Evolutionary conservation across 2,888 invertebrate species (phyloP).

Genomic region (Morinoia aosen): DNA sequence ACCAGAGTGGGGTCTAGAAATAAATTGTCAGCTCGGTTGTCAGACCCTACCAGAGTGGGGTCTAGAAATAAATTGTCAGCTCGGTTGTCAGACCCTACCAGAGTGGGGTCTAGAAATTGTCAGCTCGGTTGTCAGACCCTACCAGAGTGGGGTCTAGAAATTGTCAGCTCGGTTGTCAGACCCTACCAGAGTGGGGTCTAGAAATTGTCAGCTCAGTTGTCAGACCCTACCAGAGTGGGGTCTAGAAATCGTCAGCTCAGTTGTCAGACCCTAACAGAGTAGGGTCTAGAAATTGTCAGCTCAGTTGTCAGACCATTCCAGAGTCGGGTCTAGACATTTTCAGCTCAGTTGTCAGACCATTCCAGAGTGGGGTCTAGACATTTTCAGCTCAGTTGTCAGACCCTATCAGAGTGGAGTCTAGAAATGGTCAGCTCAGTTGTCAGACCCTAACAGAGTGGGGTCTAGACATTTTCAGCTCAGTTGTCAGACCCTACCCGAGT

Average conservation of each 20-base stretch:
- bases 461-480: background rate
- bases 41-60: slow-evolving; percentile 65
- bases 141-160: background rate
- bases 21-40: background rate
- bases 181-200: slow-evolving; percentile 5
- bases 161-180: background rate
- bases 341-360: background rate
- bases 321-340: slow-evolving; percentile 61
- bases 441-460: background rate
- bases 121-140: slow-evolving; percentile 32
- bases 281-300: background rate
- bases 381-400: slow-evolving; percentile 25
- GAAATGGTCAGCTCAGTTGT: background rate
- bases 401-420: background rate
- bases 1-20: background rate
- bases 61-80: slow-evolving; percentile 54
- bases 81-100: background rate
- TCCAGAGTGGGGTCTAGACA: background rate
- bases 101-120: background rate
- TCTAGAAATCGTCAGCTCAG: slow-evolving; percentile 53
- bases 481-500: slow-evolving; percentile 67
- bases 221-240: slow-evolving; percentile 67
- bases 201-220: slow-evolving; percentile 42
- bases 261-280: background rate
- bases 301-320: slow-evolving; percentile 56